Evolutionary conservation across 2,888 invertebrate genomes (phyloP), one percentile per base, ranked within the genome.

Genomic region (Tinea semifulvella): DNA sequence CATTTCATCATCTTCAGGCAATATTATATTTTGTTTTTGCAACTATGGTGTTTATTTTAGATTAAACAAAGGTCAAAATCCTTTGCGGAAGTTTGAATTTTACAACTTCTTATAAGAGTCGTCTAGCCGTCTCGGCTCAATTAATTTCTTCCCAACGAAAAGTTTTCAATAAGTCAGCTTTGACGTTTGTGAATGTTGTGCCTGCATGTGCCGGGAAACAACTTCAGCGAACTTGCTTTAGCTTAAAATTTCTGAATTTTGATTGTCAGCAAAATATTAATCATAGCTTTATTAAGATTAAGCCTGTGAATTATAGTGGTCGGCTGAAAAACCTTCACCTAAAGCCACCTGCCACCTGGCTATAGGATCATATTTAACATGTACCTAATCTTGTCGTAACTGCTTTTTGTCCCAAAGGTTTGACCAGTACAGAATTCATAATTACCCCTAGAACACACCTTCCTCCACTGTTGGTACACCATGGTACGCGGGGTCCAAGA

Each of bases 81-180:
- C 3, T 14, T 40, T 40, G 18, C 2, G 18, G 8, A 40, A 40
- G 2, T 6, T 22, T 22, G 7, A n/a, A 13, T n/a, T 22, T 3
- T 20, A 22, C 22, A 13, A 11, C 2, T 6, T 40, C 11, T 22
- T 13, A 19, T 13, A 5, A 13, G 14, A 10, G 10, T 6, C 16
- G 43, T 43, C 31, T 28, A 43, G 43, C 43, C 43, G 43, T 43
- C 43, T 43, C 43, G 31, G 43, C 43, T 43, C 43, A 43, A 43
- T 43, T 43, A 43, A 43, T 43, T 43, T 43, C 43, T 43, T 43
- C 43, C 43, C 20, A 43, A 31, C 43, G 43, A 43, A 43, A 43
- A 43, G 43, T 43, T 43, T 28, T 27, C 43, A 31, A 43, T 43
- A 43, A 43, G 43, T 43, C 43, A 43, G 31, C 28, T 31, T 31